phyloP scores from a whole-genome alignment of 2,888 invertebrate species.

The Diplazon laetatorius region DNA sequence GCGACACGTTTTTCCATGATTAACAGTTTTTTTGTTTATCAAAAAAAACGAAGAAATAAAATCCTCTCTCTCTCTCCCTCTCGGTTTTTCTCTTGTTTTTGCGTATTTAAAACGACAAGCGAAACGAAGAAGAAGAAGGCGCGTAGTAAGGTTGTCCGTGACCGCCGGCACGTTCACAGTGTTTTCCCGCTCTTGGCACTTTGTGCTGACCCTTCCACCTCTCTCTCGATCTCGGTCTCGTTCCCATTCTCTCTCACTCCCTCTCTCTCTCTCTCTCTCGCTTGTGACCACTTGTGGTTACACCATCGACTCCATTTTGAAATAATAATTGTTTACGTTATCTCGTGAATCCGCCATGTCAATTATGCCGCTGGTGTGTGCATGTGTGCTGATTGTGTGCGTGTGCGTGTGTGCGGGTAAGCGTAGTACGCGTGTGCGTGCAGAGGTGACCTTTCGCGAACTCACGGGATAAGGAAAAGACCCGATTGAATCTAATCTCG shows the following conservation, averaged over 20 bases:
- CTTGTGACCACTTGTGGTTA: neutral
- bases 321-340: slow-evolving; percentile 28
- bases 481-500: slow-evolving; percentile 39
- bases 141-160: slow-evolving; percentile 18
- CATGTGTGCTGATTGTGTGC: no score
- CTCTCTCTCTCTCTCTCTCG: slow-evolving; percentile 6
- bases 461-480: slow-evolving; percentile 26
- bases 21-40: no score
- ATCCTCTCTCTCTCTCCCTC: no score
- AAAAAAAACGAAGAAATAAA: no score
- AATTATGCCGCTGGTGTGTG: no score
- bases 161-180: slow-evolving; percentile 23
- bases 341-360: slow-evolving; percentile 18
- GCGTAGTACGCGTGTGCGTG: slow-evolving; percentile 38
- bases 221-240: neutral
- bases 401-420: no score
- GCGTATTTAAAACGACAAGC: neutral
- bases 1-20: no score
- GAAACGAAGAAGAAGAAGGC: no score
- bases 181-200: slow-evolving; percentile 31
- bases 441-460: slow-evolving; percentile 66
- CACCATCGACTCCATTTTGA: slow-evolving; percentile 1
- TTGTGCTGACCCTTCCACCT: neutral
- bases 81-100: neutral
- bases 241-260: neutral